Evolutionary conservation across 92 coral and sea anemone species (phyloP).

Genomic region (Phenganax stokvisi): DNA sequence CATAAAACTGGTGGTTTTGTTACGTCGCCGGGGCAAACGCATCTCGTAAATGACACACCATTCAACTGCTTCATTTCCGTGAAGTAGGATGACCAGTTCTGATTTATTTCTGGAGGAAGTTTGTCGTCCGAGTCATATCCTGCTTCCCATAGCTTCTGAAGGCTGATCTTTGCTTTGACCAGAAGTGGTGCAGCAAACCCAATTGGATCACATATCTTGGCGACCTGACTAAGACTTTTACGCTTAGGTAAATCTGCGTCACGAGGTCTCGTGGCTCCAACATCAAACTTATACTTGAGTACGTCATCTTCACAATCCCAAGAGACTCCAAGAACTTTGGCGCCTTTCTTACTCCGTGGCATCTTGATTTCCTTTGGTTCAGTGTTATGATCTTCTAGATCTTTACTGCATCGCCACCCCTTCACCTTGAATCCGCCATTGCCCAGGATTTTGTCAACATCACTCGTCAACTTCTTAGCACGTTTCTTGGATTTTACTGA

Average conservation of each 20-base stretch:
- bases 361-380: not conserved
- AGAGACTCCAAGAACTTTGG: not conserved
- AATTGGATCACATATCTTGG: not conserved
- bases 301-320: not conserved
- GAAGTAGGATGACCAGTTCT: conserved; percentile 19
- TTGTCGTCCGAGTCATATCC: conserved; percentile 48
- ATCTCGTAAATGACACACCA: conserved; percentile 37
- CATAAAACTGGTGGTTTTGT: not conserved
- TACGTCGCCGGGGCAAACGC: conserved; percentile 12
- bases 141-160: conserved; percentile 35
- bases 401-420: conserved; percentile 26
- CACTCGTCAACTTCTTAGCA: conserved; percentile 37
- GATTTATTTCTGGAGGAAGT: conserved; percentile 15
- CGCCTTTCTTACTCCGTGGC: not conserved
- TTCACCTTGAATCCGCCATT: conserved; percentile 45
- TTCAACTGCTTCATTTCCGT: conserved; percentile 53
- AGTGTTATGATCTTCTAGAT: conserved; percentile 6
- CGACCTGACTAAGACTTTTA: conserved; percentile 29
- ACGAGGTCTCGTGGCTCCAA: not conserved
- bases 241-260: not conserved
- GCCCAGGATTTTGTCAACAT: conserved; percentile 45
- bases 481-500: conserved; percentile 43
- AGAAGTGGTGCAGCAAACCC: conserved; percentile 9
- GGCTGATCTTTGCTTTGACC: conserved; percentile 12
- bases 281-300: too few relatives aligned